Evolutionary conservation across 2,888 invertebrate genomes (phyloP).

Genomic region (Trimorus sp.): DNA sequence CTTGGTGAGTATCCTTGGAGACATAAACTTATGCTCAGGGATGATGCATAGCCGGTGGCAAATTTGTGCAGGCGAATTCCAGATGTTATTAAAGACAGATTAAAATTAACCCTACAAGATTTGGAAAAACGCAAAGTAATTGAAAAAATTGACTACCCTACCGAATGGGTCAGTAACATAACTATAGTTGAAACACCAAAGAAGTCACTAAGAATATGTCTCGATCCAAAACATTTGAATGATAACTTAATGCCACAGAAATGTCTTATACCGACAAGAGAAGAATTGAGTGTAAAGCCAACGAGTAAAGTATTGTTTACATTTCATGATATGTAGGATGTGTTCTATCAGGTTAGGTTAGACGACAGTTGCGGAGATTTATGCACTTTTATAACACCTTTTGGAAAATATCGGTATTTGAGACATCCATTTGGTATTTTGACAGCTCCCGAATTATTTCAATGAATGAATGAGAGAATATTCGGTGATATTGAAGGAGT

Average conservation of each 20-base stretch:
- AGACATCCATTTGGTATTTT: conserved; percentile 75
- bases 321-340: conserved; percentile 57
- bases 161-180: conserved; percentile 49
- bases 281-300: conserved; percentile 38
- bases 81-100: conserved; percentile 10
- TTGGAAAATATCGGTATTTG: conserved; percentile 70
- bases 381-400: conserved; percentile 62
- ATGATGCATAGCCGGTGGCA: conserved; percentile 12
- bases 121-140: conserved; percentile 24
- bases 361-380: conserved; percentile 47
- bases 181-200: conserved; percentile 43
- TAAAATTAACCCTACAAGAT: conserved; percentile 8
- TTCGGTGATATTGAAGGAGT: conserved; percentile 73
- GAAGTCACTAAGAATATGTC: conserved; percentile 41
- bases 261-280: conserved; percentile 38
- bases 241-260: conserved; percentile 19
- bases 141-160: conserved; percentile 34
- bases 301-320: conserved; percentile 46
- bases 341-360: conserved; percentile 62
- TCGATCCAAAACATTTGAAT: conserved; percentile 36
- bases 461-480: conserved; percentile 70
- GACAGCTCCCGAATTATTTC: conserved; percentile 75
- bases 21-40: background rate
- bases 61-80: conserved; percentile 25
- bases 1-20: background rate